Conservation (phyloP, 2,797 vertebrate species). For the Typhlichthys subterraneus region DNA sequence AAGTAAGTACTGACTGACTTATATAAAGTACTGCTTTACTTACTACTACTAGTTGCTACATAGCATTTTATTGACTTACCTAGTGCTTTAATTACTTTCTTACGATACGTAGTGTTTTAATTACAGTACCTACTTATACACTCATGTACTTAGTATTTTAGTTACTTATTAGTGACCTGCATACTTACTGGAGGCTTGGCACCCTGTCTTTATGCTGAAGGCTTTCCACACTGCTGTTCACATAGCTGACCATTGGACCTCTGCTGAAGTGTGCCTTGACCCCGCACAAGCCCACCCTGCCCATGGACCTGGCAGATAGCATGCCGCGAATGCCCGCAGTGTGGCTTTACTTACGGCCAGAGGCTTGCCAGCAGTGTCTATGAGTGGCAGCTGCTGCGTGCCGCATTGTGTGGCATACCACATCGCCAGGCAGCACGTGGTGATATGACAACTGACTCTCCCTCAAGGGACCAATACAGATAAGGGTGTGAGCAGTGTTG, state of each 20-base stretch:
- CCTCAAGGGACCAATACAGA: constrained; percentile 57
- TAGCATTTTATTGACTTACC: no score
- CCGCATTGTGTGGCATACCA: constrained; percentile 60
- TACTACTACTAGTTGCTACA: no score
- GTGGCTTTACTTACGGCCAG: constrained; percentile 64
- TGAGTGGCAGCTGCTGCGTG: constrained; percentile 64
- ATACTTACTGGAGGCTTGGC: no score
- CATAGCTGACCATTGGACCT: constrained; percentile 51
- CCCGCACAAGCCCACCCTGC: constrained; percentile 59
- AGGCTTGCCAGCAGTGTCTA: constrained; percentile 59
- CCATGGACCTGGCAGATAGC: constrained; percentile 30
- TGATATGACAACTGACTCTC: constrained; percentile 48
- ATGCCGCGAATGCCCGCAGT: constrained; percentile 63
- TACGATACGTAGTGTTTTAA: no score
- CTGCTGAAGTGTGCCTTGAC: constrained; percentile 48
- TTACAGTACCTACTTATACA: no score
- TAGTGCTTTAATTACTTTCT: no score
- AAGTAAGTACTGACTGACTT: no score
- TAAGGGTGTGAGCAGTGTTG: constrained; percentile 59
- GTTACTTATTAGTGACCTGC: no score
- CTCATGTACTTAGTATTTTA: no score
- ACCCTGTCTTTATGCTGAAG: background rate
- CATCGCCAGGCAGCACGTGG: constrained; percentile 43
- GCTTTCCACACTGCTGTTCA: constrained; percentile 49
- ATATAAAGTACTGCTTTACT: no score